These are phyloP conservation scores for Dinocampus coccinellae DNA, from an alignment of 2,888 invertebrate species.

Conservation along the genomic window DNA sequence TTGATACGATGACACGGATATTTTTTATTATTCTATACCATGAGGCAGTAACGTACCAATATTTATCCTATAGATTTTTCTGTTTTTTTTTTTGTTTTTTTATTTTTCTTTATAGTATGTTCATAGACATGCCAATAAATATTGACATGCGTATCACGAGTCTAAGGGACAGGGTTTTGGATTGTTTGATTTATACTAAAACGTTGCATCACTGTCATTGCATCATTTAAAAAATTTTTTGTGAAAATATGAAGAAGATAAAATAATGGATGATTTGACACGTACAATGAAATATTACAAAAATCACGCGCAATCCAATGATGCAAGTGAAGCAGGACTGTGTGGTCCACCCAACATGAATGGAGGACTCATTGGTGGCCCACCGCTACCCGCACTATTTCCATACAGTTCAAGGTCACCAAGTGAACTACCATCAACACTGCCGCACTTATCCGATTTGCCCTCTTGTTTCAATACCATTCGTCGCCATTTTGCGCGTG, in stretches of 20 bases:
- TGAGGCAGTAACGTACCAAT: conserved; percentile 3
- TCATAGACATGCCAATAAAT: conserved; percentile 26
- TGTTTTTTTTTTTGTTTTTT: no score
- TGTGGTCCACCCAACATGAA: conserved; percentile 79
- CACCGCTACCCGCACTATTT: conserved; percentile 76
- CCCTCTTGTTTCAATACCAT: conserved; percentile 87
- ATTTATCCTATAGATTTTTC: no score
- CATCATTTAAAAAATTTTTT: neutral
- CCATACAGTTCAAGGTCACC: conserved; percentile 67
- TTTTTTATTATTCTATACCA: conserved; percentile 18
- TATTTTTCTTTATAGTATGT: conserved; percentile 18
- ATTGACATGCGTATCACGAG: conserved; percentile 34
- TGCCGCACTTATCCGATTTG: conserved; percentile 80
- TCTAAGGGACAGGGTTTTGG: neutral
- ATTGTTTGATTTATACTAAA: neutral
- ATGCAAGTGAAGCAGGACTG: conserved; percentile 80
- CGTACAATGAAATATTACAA: conserved; percentile 13
- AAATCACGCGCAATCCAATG: conserved; percentile 80
- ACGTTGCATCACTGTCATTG: neutral
- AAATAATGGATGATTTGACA: neutral
- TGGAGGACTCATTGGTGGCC: conserved; percentile 79
- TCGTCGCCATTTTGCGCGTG: conserved; percentile 92
- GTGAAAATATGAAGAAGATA: neutral
- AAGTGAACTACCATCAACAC: conserved; percentile 73
- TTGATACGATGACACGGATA: conserved; percentile 30